A percentile compares a stretch with the other conserved stretches of the same genome.
Conservation (phyloP, 2,797 vertebrate genomes). For the Triplophysa yarkandensis region DNA sequence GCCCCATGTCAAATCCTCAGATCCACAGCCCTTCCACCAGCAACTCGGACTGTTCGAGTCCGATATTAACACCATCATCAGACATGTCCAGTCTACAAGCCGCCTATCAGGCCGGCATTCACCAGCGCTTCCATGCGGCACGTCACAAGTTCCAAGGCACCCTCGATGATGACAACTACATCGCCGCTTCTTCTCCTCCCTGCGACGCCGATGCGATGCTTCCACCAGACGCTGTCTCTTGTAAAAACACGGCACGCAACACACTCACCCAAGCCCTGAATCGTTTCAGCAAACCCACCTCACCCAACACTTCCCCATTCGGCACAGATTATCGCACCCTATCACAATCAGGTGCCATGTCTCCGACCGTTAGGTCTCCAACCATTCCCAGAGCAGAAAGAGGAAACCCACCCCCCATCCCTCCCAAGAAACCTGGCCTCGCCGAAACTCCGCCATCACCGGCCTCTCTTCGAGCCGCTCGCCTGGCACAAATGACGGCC, state of each 20-base stretch:
- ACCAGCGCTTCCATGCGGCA: slow-evolving; percentile 94
- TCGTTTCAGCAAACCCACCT: slow-evolving; percentile 83
- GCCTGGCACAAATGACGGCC: slow-evolving; percentile 77
- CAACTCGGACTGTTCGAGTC: slow-evolving; percentile 57
- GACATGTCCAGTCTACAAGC: slow-evolving; percentile 81
- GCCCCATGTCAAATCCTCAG: slow-evolving; percentile 55
- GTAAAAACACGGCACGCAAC: slow-evolving; percentile 91
- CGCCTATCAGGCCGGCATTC: slow-evolving; percentile 93
- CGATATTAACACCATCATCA: slow-evolving; percentile 26
- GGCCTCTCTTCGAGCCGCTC: slow-evolving; percentile 71
- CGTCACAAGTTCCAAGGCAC: slow-evolving; percentile 92
- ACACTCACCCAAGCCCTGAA: slow-evolving; percentile 94
- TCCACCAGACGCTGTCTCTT: slow-evolving; percentile 76
- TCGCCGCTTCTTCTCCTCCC: slow-evolving; percentile 67
- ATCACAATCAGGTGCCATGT: slow-evolving; percentile 74
- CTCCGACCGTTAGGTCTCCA: slow-evolving; percentile 87
- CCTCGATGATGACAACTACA: slow-evolving; percentile 82
- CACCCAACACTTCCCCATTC: slow-evolving; percentile 82
- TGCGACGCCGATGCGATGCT: slow-evolving; percentile 56
- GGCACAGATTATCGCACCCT: slow-evolving; percentile 82
- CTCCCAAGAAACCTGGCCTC: slow-evolving; percentile 93
- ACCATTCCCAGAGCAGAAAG: slow-evolving; percentile 86
- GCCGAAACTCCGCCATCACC: slow-evolving; percentile 84
- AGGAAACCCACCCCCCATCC: slow-evolving; percentile 93
- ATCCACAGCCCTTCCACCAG: slow-evolving; percentile 67